Conservation (phyloP, 2,113 vertebrate genomes). For the Pongo pygmaeus region DNA sequence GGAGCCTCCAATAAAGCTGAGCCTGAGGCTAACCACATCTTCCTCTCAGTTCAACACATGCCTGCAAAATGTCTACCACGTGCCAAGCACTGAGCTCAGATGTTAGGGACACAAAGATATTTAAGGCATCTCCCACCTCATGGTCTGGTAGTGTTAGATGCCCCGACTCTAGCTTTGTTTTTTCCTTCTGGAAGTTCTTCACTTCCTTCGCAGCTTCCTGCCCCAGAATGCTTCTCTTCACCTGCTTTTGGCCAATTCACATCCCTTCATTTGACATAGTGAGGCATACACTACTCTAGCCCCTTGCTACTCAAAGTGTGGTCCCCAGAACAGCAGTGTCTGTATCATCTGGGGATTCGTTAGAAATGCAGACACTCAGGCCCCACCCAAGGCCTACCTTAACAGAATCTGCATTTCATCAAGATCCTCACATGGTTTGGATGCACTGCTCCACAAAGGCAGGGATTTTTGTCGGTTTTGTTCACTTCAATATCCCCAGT, state of each 20-base stretch:
- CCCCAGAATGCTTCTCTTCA: background rate
- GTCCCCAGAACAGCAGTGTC: background rate
- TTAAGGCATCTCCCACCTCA: background rate
- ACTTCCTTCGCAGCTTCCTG: background rate
- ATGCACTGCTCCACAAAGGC: background rate
- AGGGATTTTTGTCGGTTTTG: background rate
- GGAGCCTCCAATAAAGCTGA: background rate
- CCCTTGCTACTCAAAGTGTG: background rate
- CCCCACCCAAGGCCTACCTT: background rate
- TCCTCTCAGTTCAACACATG: background rate
- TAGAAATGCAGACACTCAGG: background rate
- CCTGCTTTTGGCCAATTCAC: slow-evolving; percentile 22
- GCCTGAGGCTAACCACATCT: background rate
- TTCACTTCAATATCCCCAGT: background rate
- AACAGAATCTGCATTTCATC: background rate
- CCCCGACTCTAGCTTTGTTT: background rate
- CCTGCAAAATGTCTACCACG: background rate
- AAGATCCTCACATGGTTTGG: background rate
- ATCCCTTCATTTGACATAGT: slow-evolving; percentile 13
- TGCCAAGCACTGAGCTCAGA: background rate
- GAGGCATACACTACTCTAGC: background rate
- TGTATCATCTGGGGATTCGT: background rate
- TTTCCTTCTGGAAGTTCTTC: background rate
- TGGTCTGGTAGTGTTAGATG: background rate
- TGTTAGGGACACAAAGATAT: background rate